Evolutionary conservation across 2,113 vertebrate genomes (phyloP), one percentile per base, ranked within the genome.

Genomic region (Aegotheles bennettii): DNA sequence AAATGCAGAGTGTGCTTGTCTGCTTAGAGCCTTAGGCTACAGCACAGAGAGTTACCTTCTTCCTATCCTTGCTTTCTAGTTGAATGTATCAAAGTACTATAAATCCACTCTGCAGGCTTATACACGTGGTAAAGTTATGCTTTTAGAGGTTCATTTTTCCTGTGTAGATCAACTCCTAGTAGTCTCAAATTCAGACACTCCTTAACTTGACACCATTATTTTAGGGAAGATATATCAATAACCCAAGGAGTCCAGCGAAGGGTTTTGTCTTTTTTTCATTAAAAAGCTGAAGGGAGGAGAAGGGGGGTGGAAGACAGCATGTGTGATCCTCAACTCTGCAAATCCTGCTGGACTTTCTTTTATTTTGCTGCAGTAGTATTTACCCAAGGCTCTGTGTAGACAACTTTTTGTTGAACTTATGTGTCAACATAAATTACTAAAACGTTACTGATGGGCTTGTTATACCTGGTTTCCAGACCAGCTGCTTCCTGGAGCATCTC

Each of bases 391-490:
- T 71, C 21, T 28, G 11, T 11, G 36, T 1, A 85, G 36, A 28
- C 17, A 57, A n/a, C 48, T 19, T 77, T 53, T 61, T 35, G 18
- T 33, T 54, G 20, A 89, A 74, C 42, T 38, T 59, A 48, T 0
- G 2, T 31, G 59, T 28, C 51, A 60, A 71, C 24, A 60, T 10
- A 89, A 71, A 57, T 6, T 0, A 60, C 51, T 36, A 45, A 74
- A 89, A 23, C 9, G 28, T 35, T 65, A 40, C 24, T 70, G 29
- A n/a, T 4, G 21, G 42, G 21, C 33, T 89, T 59, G 11, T 16
- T 26, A 24, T 97, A 99, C 99, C 99, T 99, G 16, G 98, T 99
- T 97, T 99, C 99, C 95, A 99, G 90, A 33, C 73, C 87, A 35
- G 99, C 99, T 4, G 98, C 99, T 82, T 98, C 97, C 89, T 98